Percentiles rank a stretch among this genome's conserved stretches.
phyloP scores from a whole-genome alignment of 1,140 invertebrate genomes.

The Drosophila chauvacae region DNA sequence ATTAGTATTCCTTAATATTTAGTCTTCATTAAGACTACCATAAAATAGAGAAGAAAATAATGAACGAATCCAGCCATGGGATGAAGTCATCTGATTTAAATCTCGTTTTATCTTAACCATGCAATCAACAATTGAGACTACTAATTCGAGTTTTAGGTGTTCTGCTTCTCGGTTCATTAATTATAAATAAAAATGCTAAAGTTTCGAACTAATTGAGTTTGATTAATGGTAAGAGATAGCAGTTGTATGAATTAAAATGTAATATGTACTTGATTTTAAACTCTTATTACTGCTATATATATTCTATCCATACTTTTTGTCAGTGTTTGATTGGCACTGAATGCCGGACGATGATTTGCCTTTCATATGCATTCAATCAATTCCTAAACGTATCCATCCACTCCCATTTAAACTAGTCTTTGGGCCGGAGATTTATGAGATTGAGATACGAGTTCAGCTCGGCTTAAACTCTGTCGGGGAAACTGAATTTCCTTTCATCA shows the following conservation, averaged over 20 bases:
- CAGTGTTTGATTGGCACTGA: constrained; percentile 36
- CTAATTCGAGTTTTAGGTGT: constrained; percentile 18
- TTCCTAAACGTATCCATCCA: constrained; percentile 46
- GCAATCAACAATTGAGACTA: constrained; percentile 19
- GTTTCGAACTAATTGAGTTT: constrained; percentile 4
- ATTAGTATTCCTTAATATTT: constrained; percentile 7
- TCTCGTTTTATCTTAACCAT: constrained; percentile 10
- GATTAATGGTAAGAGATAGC: background rate
- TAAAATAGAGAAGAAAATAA: background rate
- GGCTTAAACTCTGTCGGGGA: constrained; percentile 15
- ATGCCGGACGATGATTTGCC: constrained; percentile 45
- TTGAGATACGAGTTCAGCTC: constrained; percentile 21
- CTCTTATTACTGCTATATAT: background rate
- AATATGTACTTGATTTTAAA: background rate
- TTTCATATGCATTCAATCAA: constrained; percentile 74
- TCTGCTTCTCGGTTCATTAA: constrained; percentile 17
- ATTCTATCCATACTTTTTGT: background rate
- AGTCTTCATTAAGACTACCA: constrained; percentile 8
- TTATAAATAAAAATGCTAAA: constrained; percentile 9
- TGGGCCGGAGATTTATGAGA: constrained; percentile 28
- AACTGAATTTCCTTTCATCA: constrained; percentile 43
- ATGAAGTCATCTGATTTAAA: constrained; percentile 20
- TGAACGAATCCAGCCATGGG: background rate
- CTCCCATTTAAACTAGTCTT: constrained; percentile 29
- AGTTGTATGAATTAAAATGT: background rate